Evolutionary conservation across 2,888 invertebrate genomes (phyloP).

Genomic region (Epinotia bilunana): DNA sequence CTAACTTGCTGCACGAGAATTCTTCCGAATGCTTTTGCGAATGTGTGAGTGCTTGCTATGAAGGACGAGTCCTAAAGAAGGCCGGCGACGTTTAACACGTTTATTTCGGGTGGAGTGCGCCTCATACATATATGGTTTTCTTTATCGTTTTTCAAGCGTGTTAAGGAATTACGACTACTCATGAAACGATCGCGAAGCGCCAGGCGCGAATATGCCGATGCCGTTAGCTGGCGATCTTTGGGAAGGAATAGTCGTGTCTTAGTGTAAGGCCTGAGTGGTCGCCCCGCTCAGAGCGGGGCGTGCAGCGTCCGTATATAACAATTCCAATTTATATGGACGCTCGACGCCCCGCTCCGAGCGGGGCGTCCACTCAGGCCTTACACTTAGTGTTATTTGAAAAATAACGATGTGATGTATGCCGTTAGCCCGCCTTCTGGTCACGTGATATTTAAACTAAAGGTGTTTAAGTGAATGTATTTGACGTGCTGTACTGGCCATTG

Average conservation of each 20-base stretch:
- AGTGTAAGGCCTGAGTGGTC: too few species aligned
- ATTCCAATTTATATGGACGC: too few species aligned
- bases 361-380: too few species aligned
- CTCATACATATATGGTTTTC: background rate
- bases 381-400: background rate
- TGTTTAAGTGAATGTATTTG: conserved; percentile 5
- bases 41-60: conserved; percentile 10
- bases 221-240: conserved; percentile 1
- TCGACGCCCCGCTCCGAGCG: too few species aligned
- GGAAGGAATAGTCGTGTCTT: conserved; percentile 15
- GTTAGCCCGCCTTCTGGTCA: conserved; percentile 23
- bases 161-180: background rate
- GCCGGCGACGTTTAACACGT: conserved; percentile 22
- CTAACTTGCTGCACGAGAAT: conserved; percentile 51
- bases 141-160: background rate
- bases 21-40: conserved; percentile 9
- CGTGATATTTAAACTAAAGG: conserved; percentile 16
- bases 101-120: background rate
- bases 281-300: too few species aligned
- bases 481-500: background rate
- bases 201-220: background rate
- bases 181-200: background rate
- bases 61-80: conserved; percentile 7
- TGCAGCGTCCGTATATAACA: too few species aligned
- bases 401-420: conserved; percentile 5